A percentile compares a stretch with the other conserved stretches of the same genome.
Evolutionary conservation across 2,797 vertebrate species (phyloP).

Genomic region (Rhyacichthys aspro): DNA sequence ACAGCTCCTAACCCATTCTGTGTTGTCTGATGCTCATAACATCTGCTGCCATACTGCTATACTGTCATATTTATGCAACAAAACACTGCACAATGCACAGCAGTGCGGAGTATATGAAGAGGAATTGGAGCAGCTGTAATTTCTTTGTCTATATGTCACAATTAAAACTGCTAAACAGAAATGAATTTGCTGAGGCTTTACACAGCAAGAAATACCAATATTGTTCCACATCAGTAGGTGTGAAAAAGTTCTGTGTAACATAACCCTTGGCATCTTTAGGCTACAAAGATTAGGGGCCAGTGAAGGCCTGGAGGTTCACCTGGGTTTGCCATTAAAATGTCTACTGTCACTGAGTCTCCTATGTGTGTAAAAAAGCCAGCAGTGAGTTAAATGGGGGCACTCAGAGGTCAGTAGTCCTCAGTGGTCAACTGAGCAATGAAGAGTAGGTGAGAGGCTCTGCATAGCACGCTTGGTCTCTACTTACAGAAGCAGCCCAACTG

Average conservation of each 20-base stretch:
- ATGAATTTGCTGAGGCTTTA: conserved; percentile 51
- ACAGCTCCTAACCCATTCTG: conserved; percentile 66
- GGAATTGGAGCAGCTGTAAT: conserved; percentile 74
- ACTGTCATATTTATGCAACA: conserved; percentile 60
- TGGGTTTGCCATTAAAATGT: conserved; percentile 66
- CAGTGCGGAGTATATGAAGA: conserved; percentile 32
- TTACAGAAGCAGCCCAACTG: conserved; percentile 58
- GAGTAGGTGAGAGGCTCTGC: conserved; percentile 36
- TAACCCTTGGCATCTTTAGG: conserved; percentile 35
- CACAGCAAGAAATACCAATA: conserved; percentile 40
- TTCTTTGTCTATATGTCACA: conserved; percentile 65
- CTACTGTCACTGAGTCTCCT: conserved; percentile 51
- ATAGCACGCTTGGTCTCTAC: conserved; percentile 43
- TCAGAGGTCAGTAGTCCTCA: conserved; percentile 62
- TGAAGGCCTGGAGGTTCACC: conserved; percentile 67
- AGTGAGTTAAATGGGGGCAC: conserved; percentile 53
- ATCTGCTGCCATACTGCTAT: conserved; percentile 68
- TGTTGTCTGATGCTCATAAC: conserved; percentile 72
- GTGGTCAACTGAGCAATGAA: conserved; percentile 52
- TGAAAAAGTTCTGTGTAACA: conserved; percentile 62
- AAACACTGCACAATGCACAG: conserved; percentile 56
- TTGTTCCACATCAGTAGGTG: conserved; percentile 67
- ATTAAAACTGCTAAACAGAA: conserved; percentile 52
- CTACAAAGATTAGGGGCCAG: conserved; percentile 56
- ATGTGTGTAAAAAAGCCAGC: conserved; percentile 59